These are phyloP conservation scores for Semicossyphus pulcher DNA, from an alignment of 2,113 vertebrate genomes.

Conservation along the genomic window DNA sequence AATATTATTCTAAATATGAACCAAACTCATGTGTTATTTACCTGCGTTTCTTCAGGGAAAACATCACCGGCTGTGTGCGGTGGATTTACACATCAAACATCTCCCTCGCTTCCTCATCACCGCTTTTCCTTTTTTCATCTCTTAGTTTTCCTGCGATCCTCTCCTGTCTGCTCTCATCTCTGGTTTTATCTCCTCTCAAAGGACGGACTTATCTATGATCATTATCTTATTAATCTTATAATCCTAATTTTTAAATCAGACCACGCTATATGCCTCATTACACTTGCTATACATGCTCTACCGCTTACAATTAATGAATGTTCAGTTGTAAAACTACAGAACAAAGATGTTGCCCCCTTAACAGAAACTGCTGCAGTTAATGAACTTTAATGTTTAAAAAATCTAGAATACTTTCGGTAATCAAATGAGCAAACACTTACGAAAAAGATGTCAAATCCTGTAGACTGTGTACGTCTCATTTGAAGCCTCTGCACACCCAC, in stretches of 20 bases:
- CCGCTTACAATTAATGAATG: not conserved
- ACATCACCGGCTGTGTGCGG: slow-evolving; percentile 53
- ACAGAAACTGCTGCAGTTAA: not conserved
- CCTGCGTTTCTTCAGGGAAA: slow-evolving; percentile 71
- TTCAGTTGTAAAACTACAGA: not conserved
- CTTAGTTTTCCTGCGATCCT: slow-evolving; percentile 7
- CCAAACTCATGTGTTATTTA: slow-evolving; percentile 73
- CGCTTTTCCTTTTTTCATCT: slow-evolving; percentile 23
- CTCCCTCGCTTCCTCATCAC: slow-evolving; percentile 28
- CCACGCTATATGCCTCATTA: slow-evolving; percentile 5
- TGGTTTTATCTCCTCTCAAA: slow-evolving; percentile 13
- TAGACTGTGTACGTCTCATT: not conserved
- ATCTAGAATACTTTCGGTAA: not conserved
- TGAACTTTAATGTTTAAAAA: not conserved
- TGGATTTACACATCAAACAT: slow-evolving; percentile 81
- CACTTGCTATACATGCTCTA: not conserved
- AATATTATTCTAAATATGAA: slow-evolving; percentile 67
- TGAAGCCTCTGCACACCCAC: slow-evolving; percentile 11
- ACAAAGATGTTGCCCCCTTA: not conserved
- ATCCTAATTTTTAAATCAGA: slow-evolving; percentile 18
- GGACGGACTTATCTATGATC: slow-evolving; percentile 4
- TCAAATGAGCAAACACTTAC: not conserved
- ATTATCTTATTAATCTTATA: slow-evolving; percentile 8
- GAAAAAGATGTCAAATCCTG: not conserved
- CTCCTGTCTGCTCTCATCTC: slow-evolving; percentile 40